A percentile compares a stretch with the other conserved stretches of the same genome.
Evolutionary conservation across 2,888 invertebrate genomes (phyloP).

Genomic region (Ichneumoninae sp.): DNA sequence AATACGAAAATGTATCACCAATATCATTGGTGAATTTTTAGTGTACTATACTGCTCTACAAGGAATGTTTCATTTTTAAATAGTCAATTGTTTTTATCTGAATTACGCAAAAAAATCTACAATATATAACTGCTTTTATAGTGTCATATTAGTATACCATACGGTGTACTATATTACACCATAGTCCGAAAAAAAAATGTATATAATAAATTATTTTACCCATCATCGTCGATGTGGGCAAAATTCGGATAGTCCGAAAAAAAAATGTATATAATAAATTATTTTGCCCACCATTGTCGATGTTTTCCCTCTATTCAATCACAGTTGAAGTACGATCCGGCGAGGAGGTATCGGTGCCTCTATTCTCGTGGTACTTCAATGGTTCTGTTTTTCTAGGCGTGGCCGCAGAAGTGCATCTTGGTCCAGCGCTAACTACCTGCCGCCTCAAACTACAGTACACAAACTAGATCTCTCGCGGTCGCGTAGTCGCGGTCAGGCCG

Average conservation of each 20-base stretch:
- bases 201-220: neutral
- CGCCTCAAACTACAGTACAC: slow-evolving; percentile 11
- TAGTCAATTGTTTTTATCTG: no score
- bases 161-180: no score
- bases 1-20: neutral
- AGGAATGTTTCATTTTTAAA: no score
- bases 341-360: neutral
- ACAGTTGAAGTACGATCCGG: neutral
- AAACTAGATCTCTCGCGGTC: slow-evolving; percentile 43
- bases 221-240: neutral
- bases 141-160: no score
- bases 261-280: neutral
- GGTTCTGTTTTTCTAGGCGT: slow-evolving; percentile 53
- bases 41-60: no score
- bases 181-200: no score
- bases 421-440: slow-evolving; percentile 20
- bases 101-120: no score
- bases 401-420: slow-evolving; percentile 21
- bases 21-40: neutral
- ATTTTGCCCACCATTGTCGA: neutral
- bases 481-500: slow-evolving; percentile 49
- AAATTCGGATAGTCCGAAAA: no score
- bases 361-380: slow-evolving; percentile 1
- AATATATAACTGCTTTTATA: no score
- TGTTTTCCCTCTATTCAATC: neutral